A percentile compares a stretch with the other conserved stretches of the same genome.
Conservation (phyloP, 2,888 invertebrate genomes). For the Monopis laevigella region DNA sequence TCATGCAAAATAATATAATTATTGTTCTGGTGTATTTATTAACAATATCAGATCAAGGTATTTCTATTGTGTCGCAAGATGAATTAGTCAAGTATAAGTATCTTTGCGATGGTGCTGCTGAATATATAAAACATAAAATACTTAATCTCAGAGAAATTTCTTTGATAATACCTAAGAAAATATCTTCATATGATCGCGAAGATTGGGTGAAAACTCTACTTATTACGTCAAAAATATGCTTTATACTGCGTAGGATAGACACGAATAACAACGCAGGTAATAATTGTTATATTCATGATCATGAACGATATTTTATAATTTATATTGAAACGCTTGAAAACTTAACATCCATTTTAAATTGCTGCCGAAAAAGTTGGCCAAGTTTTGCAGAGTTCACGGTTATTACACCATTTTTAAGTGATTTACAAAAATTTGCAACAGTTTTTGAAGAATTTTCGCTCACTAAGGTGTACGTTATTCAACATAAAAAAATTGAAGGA, state of each 20-base stretch:
- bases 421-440: neutral
- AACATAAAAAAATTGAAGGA: neutral
- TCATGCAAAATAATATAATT: too few relatives aligned
- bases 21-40: too few relatives aligned
- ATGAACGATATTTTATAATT: neutral
- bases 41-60: too few relatives aligned
- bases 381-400: constrained; percentile 2
- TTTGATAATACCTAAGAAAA: neutral
- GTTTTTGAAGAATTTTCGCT: constrained; percentile 4
- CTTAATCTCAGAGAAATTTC: constrained; percentile 3
- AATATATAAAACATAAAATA: too few relatives aligned
- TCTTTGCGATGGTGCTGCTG: too few relatives aligned
- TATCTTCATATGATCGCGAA: neutral
- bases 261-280: neutral
- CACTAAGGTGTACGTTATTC: neutral
- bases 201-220: neutral
- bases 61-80: too few relatives aligned
- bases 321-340: neutral
- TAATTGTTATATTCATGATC: neutral
- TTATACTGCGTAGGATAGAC: neutral
- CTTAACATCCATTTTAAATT: neutral
- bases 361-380: neutral
- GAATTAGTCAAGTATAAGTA: too few relatives aligned
- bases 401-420: neutral
- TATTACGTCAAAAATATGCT: neutral